Percentiles rank a stretch among this genome's conserved stretches.
Evolutionary conservation across 2,888 invertebrate genomes (phyloP).

Genomic region (Leptarthrus brevirostris): DNA sequence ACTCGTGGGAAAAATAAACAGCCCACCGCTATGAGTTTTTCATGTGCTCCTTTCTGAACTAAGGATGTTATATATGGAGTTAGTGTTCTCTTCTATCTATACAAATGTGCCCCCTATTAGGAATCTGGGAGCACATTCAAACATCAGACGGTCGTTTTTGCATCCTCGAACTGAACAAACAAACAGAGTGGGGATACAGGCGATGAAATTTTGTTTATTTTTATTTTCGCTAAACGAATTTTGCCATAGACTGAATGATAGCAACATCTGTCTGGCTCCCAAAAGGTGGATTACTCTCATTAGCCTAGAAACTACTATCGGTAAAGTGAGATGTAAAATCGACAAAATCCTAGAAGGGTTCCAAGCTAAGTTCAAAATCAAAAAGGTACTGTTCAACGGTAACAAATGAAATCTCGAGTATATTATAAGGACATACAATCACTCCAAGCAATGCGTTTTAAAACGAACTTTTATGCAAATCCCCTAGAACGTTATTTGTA

Average conservation of each 20-base stretch:
- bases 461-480: too few species aligned
- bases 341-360: background rate
- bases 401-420: too few species aligned
- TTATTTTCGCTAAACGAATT: constrained; percentile 7
- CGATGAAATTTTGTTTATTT: constrained; percentile 21
- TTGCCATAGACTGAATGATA: constrained; percentile 10
- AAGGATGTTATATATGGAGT: background rate
- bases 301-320: background rate
- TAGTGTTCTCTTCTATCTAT: background rate
- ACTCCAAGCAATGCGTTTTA: too few species aligned
- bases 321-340: background rate
- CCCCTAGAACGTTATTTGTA: too few species aligned
- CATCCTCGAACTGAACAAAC: background rate
- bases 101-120: constrained; percentile 29
- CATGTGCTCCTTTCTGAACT: background rate
- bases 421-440: too few species aligned
- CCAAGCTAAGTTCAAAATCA: too few species aligned
- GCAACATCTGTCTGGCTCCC: constrained; percentile 28
- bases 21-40: background rate
- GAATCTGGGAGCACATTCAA: constrained; percentile 20
- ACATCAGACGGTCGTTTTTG: constrained; percentile 5
- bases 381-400: background rate
- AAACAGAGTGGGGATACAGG: background rate
- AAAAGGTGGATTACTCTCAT: constrained; percentile 19
- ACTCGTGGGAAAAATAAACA: constrained; percentile 51